Conservation (phyloP, 2,888 invertebrate genomes). For the Himalopsyche japonica region DNA sequence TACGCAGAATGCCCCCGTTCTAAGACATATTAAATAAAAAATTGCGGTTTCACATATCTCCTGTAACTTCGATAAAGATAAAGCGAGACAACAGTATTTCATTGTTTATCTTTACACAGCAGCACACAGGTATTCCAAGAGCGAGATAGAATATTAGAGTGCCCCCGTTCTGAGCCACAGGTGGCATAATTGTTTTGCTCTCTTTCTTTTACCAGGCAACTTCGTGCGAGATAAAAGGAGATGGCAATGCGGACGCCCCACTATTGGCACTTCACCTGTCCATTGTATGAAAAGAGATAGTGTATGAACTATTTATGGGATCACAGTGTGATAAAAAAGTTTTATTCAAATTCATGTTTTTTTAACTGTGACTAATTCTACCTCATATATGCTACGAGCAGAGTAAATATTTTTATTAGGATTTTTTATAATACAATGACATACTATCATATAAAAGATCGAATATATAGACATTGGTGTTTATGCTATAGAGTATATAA, state of each 20-base stretch:
- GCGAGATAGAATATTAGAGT: constrained; percentile 15
- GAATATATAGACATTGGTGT: no score
- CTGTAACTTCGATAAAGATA: background rate
- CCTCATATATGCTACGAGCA: no score
- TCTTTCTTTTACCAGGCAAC: background rate
- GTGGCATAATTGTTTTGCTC: constrained; percentile 19
- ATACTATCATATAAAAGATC: no score
- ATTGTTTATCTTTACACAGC: background rate
- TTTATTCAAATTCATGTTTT: no score
- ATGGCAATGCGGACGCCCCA: constrained; percentile 13
- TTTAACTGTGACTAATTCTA: no score
- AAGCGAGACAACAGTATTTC: background rate
- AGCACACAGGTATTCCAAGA: constrained; percentile 18
- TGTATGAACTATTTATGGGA: constrained; percentile 27
- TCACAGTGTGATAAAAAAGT: constrained; percentile 3
- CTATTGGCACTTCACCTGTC: constrained; percentile 35
- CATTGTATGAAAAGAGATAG: constrained; percentile 28
- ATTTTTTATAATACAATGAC: no score
- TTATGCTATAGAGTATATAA: no score
- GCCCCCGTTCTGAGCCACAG: constrained; percentile 34
- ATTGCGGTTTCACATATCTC: background rate
- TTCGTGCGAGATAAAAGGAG: constrained; percentile 3
- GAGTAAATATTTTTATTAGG: no score
- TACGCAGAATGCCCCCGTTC: constrained; percentile 25
- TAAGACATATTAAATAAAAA: constrained; percentile 16